A percentile compares a stretch with the other conserved stretches of the same genome.
phyloP scores from a whole-genome alignment of 2,888 invertebrate genomes.

The Matsumyia berberina region DNA sequence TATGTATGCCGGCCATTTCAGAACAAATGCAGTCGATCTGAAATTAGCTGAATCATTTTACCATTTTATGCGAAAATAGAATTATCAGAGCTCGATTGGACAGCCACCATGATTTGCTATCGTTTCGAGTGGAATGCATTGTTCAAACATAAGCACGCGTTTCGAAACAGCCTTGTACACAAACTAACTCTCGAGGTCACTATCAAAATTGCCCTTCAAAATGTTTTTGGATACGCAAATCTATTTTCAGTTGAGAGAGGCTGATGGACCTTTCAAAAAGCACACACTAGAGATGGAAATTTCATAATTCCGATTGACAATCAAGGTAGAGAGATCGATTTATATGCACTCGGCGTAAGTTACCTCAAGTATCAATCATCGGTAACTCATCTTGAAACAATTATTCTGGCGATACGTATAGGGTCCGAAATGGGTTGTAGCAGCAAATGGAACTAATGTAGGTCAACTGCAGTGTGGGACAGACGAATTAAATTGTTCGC shows the following conservation, averaged over 20 bases:
- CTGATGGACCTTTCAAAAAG: slow-evolving; percentile 1
- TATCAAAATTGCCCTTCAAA: slow-evolving; percentile 43
- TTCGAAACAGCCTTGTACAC: slow-evolving; percentile 43
- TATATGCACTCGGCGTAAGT: slow-evolving; percentile 13
- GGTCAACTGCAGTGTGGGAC: slow-evolving; percentile 15
- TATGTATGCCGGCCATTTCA: neutral
- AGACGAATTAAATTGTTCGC: slow-evolving; percentile 15
- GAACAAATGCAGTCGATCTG: too few relatives aligned
- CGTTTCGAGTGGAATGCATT: neutral
- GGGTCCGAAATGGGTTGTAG: neutral
- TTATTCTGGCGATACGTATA: neutral
- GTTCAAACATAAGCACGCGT: neutral
- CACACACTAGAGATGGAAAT: neutral
- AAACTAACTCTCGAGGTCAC: slow-evolving; percentile 51
- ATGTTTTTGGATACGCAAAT: slow-evolving; percentile 26
- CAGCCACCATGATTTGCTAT: neutral
- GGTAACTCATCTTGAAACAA: slow-evolving; percentile 3
- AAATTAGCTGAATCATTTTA: slow-evolving; percentile 24
- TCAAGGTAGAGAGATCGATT: slow-evolving; percentile 18
- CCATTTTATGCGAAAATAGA: slow-evolving; percentile 1
- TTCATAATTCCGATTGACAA: slow-evolving; percentile 10
- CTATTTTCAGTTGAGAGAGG: slow-evolving; percentile 42
- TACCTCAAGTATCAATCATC: neutral
- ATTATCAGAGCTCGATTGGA: neutral
- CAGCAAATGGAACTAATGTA: slow-evolving; percentile 14